These are phyloP conservation scores for Heliconius nattereri DNA, from an alignment of 1,140 invertebrate genomes.

Conservation along the genomic window DNA sequence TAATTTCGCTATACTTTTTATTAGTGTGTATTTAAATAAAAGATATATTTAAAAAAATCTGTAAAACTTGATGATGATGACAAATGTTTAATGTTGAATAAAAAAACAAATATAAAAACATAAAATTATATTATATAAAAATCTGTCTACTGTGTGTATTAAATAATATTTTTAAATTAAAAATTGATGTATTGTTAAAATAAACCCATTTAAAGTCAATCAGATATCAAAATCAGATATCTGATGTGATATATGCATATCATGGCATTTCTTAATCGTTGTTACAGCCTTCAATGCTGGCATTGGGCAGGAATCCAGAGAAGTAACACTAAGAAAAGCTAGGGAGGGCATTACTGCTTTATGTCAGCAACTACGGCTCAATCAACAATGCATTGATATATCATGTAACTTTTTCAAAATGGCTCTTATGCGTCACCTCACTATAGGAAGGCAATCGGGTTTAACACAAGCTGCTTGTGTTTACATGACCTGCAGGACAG, in stretches of 20 bases:
- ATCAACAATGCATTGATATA: slow-evolving; percentile 95
- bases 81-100: no score
- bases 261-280: slow-evolving; percentile 4
- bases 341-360: slow-evolving; percentile 89
- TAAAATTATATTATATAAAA: no score
- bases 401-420: slow-evolving; percentile 98
- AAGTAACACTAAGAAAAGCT: slow-evolving; percentile 94
- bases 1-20: background rate
- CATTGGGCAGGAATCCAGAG: slow-evolving; percentile 92
- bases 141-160: no score
- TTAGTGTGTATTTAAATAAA: background rate
- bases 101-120: no score
- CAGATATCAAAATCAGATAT: background rate
- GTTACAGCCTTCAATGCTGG: slow-evolving; percentile 89
- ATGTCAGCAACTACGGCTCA: slow-evolving; percentile 90
- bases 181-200: no score
- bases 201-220: no score
- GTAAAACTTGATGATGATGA: no score
- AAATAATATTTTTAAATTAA: no score
- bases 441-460: slow-evolving; percentile 93
- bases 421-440: slow-evolving; percentile 93
- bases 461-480: slow-evolving; percentile 98
- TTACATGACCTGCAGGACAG: slow-evolving; percentile 97
- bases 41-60: background rate
- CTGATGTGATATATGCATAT: background rate